Evolutionary conservation across 2,797 vertebrate species (phyloP), one percentile per base, ranked within the genome.

Genomic region (Garrulus glandarius): DNA sequence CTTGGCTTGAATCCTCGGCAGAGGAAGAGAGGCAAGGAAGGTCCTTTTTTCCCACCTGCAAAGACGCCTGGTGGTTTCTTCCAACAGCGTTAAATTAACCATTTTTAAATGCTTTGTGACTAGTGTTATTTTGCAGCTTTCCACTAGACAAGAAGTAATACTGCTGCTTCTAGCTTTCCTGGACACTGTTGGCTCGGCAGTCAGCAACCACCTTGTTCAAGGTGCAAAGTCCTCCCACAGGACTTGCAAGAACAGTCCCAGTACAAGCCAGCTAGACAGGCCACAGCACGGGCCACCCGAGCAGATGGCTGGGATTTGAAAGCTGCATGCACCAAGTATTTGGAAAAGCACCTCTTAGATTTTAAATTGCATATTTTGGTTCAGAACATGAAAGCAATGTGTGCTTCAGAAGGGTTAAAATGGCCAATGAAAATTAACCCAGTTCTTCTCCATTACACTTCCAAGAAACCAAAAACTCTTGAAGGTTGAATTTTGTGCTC

Each of bases 331-430:
- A 94, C 96, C 95, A 96, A 93, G 95, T 94, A 84, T 96, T 84
- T 93, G 93, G 96, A 97, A 97, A 97, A 97, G 97, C 93, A 95
- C 96, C 97, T 95, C 89, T 90, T 92, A 84, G 67, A 89, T 96
- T 95, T 97, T 92, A 93, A 96, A 96, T 97, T 98, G 98, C 98
- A 98, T 98, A 98, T 98, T 97, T 98, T 95, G 97, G 96, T 97
- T 97, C 92, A 95, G 95, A 96, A 93, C 94, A 96, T 91, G 97
- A 95, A 95, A 95, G 91, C 93, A 23, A 96, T 93, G 87, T 95
- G 87, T 96, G 96, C 97, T 96, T 92, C 92, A 75, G 67, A 87
- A 90, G 87, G 95, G 92, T 84, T 96, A 90, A 89, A 95, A 93
- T 80, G 72, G 93, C 88, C 93, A 97, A 84, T 94, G 93, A 89